These are phyloP conservation scores for Ceramica pisi DNA, from an alignment of 2,888 invertebrate species.

Conservation along the genomic window DNA sequence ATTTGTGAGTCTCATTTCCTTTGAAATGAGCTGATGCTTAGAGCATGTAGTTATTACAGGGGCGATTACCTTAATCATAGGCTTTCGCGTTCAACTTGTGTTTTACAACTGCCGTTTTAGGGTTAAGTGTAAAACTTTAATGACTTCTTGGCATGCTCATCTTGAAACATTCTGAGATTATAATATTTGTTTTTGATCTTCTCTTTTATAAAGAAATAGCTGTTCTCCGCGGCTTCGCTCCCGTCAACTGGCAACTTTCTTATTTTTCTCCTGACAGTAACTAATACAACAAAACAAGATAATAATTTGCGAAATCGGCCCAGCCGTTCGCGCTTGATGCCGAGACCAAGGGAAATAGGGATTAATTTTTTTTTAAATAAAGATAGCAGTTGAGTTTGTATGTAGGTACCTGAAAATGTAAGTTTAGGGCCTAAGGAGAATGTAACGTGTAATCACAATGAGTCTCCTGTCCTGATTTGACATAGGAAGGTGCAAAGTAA, in stretches of 20 bases:
- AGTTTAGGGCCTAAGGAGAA: neutral
- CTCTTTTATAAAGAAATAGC: neutral
- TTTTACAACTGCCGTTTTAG: slow-evolving; percentile 49
- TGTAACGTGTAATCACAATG: neutral
- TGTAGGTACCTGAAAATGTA: neutral
- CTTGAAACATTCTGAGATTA: slow-evolving; percentile 4
- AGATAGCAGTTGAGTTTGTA: neutral
- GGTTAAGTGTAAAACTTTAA: slow-evolving; percentile 55
- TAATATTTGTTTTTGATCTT: neutral
- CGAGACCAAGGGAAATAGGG: too few relatives aligned
- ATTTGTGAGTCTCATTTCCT: slow-evolving; percentile 40
- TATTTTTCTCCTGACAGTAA: too few relatives aligned
- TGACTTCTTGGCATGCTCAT: slow-evolving; percentile 32
- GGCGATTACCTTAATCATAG: slow-evolving; percentile 56
- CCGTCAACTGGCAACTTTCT: too few relatives aligned
- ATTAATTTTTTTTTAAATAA: too few relatives aligned
- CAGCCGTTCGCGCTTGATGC: too few relatives aligned
- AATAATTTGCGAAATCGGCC: too few relatives aligned
- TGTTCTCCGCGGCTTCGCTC: too few relatives aligned
- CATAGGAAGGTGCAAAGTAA: too few relatives aligned
- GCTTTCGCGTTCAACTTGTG: slow-evolving; percentile 42
- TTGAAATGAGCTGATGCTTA: slow-evolving; percentile 27
- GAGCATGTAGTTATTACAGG: slow-evolving; percentile 43
- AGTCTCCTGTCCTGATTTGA: neutral
- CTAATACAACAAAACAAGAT: too few relatives aligned